These are phyloP conservation scores for Enchytraeus crypticus DNA, from an alignment of 2,888 invertebrate species.

Conservation along the genomic window DNA sequence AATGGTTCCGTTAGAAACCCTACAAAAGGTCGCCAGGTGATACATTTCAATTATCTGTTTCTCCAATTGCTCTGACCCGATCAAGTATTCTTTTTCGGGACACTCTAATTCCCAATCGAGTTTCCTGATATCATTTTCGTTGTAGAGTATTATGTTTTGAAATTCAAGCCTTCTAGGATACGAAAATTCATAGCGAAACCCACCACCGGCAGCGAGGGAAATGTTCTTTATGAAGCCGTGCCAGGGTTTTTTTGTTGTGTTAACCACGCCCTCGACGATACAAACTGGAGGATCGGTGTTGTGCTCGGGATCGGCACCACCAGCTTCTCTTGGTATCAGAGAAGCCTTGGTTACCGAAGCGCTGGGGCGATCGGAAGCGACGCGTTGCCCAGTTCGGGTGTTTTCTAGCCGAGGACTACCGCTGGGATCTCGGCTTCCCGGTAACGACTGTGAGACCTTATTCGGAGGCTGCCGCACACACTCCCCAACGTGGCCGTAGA, in stretches of 20 bases:
- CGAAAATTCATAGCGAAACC: slow-evolving; percentile 21
- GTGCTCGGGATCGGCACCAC: slow-evolving; percentile 3
- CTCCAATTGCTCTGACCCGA: slow-evolving; percentile 15
- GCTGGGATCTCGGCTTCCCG: not conserved
- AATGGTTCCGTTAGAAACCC: slow-evolving; percentile 22
- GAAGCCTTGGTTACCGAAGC: slow-evolving; percentile 6
- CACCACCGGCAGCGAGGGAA: slow-evolving; percentile 18
- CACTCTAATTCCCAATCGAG: slow-evolving; percentile 19
- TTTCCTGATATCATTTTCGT: slow-evolving; percentile 17
- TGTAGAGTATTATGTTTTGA: slow-evolving; percentile 25
- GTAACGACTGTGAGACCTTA: not conserved
- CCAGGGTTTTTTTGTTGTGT: slow-evolving; percentile 25
- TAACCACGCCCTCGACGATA: slow-evolving; percentile 20
- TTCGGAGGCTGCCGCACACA: slow-evolving; percentile 8
- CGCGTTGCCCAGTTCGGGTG: no score
- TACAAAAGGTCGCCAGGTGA: slow-evolving; percentile 9
- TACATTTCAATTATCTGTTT: slow-evolving; percentile 24
- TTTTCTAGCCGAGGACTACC: not conserved
- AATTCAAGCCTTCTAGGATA: slow-evolving; percentile 18
- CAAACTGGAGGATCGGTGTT: slow-evolving; percentile 10
- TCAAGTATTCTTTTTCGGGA: slow-evolving; percentile 23
- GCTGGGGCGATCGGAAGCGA: not conserved
- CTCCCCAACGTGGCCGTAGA: slow-evolving; percentile 24
- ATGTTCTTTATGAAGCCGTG: slow-evolving; percentile 24
- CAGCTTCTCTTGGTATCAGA: slow-evolving; percentile 11